Percentiles rank a stretch among this genome's conserved stretches.
These are phyloP conservation scores for Heteractis magnifica DNA, from an alignment of 92 coral and sea anemone species.

Conservation along the genomic window DNA sequence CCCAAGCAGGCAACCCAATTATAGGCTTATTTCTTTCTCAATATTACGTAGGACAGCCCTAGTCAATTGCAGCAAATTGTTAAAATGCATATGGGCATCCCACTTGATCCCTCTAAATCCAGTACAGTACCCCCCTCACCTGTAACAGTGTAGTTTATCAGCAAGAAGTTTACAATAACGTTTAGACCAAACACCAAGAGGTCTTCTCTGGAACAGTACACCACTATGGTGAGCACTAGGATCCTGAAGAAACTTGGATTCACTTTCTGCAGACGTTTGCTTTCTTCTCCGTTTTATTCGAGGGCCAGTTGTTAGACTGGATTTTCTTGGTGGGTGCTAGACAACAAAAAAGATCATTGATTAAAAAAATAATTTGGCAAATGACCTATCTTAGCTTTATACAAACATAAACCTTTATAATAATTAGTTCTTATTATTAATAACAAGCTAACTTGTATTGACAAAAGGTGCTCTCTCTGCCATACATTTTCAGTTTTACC, in stretches of 20 bases:
- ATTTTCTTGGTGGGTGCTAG: conserved; percentile 23
- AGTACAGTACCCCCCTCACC: conserved; percentile 39
- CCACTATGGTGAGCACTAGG: conserved; percentile 87
- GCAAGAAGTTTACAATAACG: conserved; percentile 84
- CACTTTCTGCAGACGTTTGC: conserved; percentile 73
- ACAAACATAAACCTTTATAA: too few relatives aligned
- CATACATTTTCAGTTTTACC: too few relatives aligned
- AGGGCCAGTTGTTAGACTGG: conserved; percentile 32
- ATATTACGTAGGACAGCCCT: too few relatives aligned
- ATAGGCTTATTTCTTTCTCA: too few relatives aligned
- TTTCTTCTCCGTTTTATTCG: conserved; percentile 59
- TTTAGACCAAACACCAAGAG: conserved; percentile 85
- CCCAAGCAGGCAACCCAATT: too few relatives aligned
- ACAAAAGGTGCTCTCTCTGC: too few relatives aligned
- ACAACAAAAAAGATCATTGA: not conserved
- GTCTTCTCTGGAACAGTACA: conserved; percentile 84
- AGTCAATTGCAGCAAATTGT: too few relatives aligned
- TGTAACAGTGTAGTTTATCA: conserved; percentile 72
- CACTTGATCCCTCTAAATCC: not conserved
- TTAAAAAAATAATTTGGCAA: not conserved
- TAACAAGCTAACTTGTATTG: too few relatives aligned
- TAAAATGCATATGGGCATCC: not conserved
- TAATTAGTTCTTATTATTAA: too few relatives aligned
- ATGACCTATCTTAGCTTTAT: too few relatives aligned
- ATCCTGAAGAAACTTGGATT: conserved; percentile 79